Conservation (phyloP, 1,140 invertebrate genomes). For the Eurosta solidaginis region DNA sequence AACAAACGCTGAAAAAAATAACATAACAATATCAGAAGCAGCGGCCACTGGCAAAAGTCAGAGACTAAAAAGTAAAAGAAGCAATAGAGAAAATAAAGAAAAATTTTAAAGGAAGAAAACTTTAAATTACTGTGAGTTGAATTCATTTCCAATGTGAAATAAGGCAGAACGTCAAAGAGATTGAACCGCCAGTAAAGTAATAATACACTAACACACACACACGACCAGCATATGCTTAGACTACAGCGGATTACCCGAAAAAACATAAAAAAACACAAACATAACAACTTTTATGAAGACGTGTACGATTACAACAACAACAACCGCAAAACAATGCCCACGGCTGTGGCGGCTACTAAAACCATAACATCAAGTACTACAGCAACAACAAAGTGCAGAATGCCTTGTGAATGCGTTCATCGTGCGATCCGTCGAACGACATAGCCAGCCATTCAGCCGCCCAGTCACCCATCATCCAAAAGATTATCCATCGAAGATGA, state of each 20-base stretch:
- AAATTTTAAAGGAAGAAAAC: not conserved
- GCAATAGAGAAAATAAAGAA: not conserved
- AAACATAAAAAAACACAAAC: not conserved
- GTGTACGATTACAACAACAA: constrained; percentile 6
- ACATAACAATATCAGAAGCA: too few relatives aligned
- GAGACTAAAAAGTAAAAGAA: not conserved
- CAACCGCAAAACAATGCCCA: constrained; percentile 5
- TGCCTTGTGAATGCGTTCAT: not conserved
- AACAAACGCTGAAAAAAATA: too few relatives aligned
- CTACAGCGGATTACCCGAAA: not conserved
- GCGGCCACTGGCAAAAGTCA: too few relatives aligned
- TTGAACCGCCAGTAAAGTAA: not conserved
- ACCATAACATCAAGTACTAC: not conserved
- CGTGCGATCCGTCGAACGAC: not conserved
- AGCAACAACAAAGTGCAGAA: not conserved
- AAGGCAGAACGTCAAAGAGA: constrained; percentile 24
- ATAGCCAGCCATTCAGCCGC: not conserved
- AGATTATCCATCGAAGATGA: not conserved
- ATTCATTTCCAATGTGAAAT: constrained; percentile 22
- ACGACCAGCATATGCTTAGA: not conserved
- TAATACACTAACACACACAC: not conserved
- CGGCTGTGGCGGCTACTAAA: constrained; percentile 9
- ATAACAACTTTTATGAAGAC: not conserved
- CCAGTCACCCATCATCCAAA: not conserved
- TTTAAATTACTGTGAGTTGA: not conserved